Evolutionary conservation across 2,888 invertebrate genomes (phyloP), one percentile per base, ranked within the genome.

Genomic region (Ephialtes manifestator): DNA sequence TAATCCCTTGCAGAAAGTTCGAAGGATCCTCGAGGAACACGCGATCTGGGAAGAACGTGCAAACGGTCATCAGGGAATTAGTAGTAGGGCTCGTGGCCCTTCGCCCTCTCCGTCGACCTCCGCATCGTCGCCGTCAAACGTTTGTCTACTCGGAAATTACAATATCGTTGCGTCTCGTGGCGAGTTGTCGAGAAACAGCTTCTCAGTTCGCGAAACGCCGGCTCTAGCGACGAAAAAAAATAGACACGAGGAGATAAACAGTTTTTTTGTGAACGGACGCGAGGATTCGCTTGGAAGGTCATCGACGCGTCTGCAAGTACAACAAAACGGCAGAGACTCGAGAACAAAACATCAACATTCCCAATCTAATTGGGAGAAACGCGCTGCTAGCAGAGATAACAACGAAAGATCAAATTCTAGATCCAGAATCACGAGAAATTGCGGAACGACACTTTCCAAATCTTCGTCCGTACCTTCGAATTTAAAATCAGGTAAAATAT

Each of bases 131-230:
- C 4, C 51, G 24, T 24, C 46, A 10, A 82, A 78, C 51, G n/a
- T 68, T 15, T 24, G 48, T 1, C 51, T 74, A 0, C 67, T 84
- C 48, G 80, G 75, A n/a, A 91, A 92, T 87, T 91, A 89, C 87
- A 91, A 89, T 70, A 89, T 92, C 87, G 90, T 90, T 74, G 91
- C 91, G 15, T 91, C 93, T 24, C 90, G 90, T 48, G 90, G 92
- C 10, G 91, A 93, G 84, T 88, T 91, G 39, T 88, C 91, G 86
- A 88, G 92, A 89, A 90, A 89, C 87, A 90, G 88, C 87, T 90
- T 90, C 78, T 76, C 87, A 71, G 82, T 89, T 31, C 89, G 88
- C 77, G 92, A 92, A 81, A 90, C 89, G 58, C 86, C 89, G 83
- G 83, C 88, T 46, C 86, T 70, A 2, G 55, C 4, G 10, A n/a